Base-by-base conservation (phyloP, 2,888 invertebrate species). In the Lasioglossum malachurum region DNA sequence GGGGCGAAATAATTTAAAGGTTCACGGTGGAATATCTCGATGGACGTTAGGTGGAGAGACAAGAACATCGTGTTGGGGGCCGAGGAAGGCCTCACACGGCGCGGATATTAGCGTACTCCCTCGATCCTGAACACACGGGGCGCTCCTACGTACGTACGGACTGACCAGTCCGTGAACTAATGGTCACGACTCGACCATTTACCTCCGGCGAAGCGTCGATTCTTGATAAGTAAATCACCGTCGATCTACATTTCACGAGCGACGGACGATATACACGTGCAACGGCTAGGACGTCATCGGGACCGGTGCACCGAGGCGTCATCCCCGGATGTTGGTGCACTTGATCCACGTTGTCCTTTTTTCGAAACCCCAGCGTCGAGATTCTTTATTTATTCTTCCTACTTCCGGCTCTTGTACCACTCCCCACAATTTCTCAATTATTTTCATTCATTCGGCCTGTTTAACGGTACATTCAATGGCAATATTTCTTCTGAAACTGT, bases 151-250 rank as follows among this genome's bases (percentile, higher is more conserved):
- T 82, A 86, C 79, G 86, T 84, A 86, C 60, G 78, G 82, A 67
- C 76, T 77, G 88, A 78, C 78, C 84, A 88, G 87, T 90, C 88
- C 92, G 88, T 92, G 94, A 94, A 95, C 96, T 96, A 96, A 96
- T 96, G 96, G 96, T 96, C 96, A 96, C 96, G 96, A 96, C 96
- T 96, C 95, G 95, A 95, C 96, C 96, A 96, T 96, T 96, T 96
- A 96, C 96, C 96, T 96, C 96, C 96, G 96, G 96, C 96, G 95
- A 95, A 96, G 96, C 95, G 95, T 96, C 96, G 95, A 95, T 96
- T 96, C 95, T 95, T 95, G 96, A 95, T 96, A 96, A 96, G 95
- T 96, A 96, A 96, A 96, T 96, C 96, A 96, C 96, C 95, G 95
- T 94, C 95, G 96, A 96, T 96, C 96, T 96, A 95, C 96, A 96